These are phyloP conservation scores for Drosophila dives DNA, from an alignment of 2,888 invertebrate species.

Conservation along the genomic window DNA sequence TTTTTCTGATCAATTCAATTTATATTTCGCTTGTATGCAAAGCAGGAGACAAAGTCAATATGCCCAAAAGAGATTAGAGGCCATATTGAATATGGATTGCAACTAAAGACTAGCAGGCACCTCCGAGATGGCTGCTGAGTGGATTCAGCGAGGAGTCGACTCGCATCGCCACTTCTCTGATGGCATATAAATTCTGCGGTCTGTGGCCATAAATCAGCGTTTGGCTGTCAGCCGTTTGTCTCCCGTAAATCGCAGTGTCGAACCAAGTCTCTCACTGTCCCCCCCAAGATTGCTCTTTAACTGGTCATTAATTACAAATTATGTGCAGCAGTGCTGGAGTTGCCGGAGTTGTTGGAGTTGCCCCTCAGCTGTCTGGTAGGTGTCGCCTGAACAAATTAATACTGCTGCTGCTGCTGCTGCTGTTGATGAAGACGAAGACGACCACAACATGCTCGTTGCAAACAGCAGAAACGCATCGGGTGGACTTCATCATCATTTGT, in stretches of 20 bases:
- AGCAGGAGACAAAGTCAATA: neutral
- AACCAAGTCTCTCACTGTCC: constrained; percentile 34
- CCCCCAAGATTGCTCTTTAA: constrained; percentile 69
- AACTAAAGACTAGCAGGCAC: constrained; percentile 54
- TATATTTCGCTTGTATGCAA: neutral
- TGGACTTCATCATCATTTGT: constrained; percentile 22
- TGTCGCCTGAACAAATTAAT: constrained; percentile 78
- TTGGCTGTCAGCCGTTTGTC: constrained; percentile 78
- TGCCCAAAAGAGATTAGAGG: constrained; percentile 8
- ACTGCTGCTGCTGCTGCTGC: constrained; percentile 45
- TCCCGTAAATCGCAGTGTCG: constrained; percentile 67
- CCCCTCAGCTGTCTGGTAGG: constrained; percentile 63
- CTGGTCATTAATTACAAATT: constrained; percentile 80
- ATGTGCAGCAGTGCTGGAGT: constrained; percentile 59
- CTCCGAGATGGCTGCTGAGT: constrained; percentile 33
- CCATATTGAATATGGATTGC: constrained; percentile 62
- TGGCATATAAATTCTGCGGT: constrained; percentile 82
- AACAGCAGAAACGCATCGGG: constrained; percentile 4
- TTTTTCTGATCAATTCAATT: neutral
- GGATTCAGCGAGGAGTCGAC: constrained; percentile 40
- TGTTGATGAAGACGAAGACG: constrained; percentile 8
- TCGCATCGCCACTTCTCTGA: constrained; percentile 67
- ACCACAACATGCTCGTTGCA: constrained; percentile 38
- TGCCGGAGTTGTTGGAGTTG: constrained; percentile 13
- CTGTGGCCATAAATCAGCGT: constrained; percentile 82